These are phyloP conservation scores for Nothocercus julius DNA, from an alignment of 2,113 vertebrate species.

Conservation along the genomic window DNA sequence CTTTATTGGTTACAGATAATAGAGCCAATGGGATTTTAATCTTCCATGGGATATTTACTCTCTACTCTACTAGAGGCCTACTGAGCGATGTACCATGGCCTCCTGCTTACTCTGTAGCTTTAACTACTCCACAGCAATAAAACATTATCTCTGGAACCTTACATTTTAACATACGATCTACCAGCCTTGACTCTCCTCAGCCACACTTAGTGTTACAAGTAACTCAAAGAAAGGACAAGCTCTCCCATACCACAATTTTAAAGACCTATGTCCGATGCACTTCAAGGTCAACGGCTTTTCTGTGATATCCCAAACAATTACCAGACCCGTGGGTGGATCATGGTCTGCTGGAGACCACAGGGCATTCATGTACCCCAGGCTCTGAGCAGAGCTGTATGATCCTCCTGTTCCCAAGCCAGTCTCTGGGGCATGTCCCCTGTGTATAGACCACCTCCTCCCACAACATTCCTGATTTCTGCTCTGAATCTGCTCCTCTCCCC, in stretches of 20 bases:
- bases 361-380: background rate
- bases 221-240: background rate
- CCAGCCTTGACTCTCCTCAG: background rate
- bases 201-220: background rate
- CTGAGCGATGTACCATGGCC: conserved; percentile 53
- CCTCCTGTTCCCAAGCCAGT: background rate
- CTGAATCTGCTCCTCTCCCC: background rate
- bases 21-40: conserved; percentile 62
- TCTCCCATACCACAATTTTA: background rate
- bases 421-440: background rate
- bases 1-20: conserved; percentile 50
- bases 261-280: background rate
- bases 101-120: conserved; percentile 20
- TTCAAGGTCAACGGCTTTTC: background rate
- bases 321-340: fast-evolving
- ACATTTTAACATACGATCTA: background rate
- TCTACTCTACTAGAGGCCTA: background rate
- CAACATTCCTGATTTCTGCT: background rate
- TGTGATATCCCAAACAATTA: background rate
- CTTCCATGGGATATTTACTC: conserved; percentile 53
- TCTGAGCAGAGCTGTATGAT: background rate
- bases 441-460: background rate
- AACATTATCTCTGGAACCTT: background rate
- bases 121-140: background rate
- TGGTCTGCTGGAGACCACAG: background rate